phyloP scores from a whole-genome alignment of 2,113 vertebrate species.

The Pica pica region DNA sequence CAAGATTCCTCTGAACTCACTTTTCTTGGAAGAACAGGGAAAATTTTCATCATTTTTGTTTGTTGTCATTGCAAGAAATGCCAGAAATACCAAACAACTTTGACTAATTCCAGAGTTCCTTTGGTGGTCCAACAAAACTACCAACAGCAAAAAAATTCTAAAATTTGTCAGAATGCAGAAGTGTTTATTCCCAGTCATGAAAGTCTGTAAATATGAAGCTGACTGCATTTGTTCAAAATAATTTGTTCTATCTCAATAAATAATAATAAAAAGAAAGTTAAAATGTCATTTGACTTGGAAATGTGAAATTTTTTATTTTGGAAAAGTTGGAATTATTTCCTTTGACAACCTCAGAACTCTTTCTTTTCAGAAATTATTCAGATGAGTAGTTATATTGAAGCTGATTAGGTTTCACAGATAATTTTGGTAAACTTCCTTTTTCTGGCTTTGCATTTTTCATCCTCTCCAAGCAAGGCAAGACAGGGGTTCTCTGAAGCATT shows the following conservation, averaged over 20 bases:
- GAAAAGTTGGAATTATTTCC: background rate
- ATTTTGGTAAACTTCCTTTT: background rate
- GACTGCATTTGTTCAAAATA: background rate
- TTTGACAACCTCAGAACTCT: background rate
- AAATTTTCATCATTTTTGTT: background rate
- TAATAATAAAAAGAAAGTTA: background rate
- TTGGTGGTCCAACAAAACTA: background rate
- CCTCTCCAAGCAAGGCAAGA: background rate
- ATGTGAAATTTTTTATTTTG: background rate
- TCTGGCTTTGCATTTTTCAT: background rate
- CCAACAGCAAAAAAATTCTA: background rate
- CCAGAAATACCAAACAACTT: background rate
- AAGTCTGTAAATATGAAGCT: background rate
- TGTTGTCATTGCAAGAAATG: background rate
- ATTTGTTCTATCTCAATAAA: background rate
- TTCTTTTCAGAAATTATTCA: background rate
- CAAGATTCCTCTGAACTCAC: background rate
- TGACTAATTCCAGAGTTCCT: background rate
- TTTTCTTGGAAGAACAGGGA: background rate
- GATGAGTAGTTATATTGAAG: background rate
- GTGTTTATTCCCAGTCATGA: background rate
- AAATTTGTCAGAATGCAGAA: background rate
- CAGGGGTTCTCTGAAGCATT: background rate
- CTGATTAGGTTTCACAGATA: background rate
- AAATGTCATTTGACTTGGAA: background rate